phyloP scores from a whole-genome alignment of 2,888 invertebrate genomes.

The Cephalotes varians region DNA sequence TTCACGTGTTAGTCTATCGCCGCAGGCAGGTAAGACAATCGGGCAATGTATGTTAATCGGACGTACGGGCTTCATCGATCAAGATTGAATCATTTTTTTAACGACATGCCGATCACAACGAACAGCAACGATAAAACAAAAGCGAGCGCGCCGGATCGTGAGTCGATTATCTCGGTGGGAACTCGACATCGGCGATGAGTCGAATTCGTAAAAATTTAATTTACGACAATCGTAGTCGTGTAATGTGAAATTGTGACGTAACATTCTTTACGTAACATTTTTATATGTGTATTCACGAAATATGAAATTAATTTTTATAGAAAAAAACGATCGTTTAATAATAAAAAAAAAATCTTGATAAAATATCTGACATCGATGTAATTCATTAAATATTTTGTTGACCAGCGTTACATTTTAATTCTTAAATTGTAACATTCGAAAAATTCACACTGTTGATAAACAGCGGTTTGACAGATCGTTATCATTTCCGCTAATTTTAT shows the following conservation, averaged over 20 bases:
- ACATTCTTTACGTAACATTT: background rate
- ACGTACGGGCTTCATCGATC: background rate
- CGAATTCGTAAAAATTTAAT: conserved; percentile 2
- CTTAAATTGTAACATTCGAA: too few species aligned
- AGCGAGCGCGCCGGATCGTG: conserved; percentile 2
- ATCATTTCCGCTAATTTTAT: too few species aligned
- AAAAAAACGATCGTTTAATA: background rate
- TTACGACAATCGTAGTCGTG: background rate
- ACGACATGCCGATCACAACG: background rate
- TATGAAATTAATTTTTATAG: conserved; percentile 1
- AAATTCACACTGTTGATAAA: too few species aligned
- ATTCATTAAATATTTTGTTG: background rate
- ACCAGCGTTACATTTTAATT: background rate
- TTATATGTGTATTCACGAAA: background rate
- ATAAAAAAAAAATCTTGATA: background rate
- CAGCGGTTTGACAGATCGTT: too few species aligned
- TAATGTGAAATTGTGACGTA: background rate
- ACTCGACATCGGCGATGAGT: conserved; percentile 1
- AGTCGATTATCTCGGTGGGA: conserved; percentile 21
- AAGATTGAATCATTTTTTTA: conserved; percentile 6
- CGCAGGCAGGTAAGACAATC: conserved; percentile 38
- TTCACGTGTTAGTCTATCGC: background rate
- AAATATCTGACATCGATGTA: too few species aligned
- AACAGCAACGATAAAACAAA: conserved; percentile 11
- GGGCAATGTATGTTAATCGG: background rate